Base-by-base conservation (phyloP, 2,113 vertebrate genomes). In the Silurus glanis region DNA sequence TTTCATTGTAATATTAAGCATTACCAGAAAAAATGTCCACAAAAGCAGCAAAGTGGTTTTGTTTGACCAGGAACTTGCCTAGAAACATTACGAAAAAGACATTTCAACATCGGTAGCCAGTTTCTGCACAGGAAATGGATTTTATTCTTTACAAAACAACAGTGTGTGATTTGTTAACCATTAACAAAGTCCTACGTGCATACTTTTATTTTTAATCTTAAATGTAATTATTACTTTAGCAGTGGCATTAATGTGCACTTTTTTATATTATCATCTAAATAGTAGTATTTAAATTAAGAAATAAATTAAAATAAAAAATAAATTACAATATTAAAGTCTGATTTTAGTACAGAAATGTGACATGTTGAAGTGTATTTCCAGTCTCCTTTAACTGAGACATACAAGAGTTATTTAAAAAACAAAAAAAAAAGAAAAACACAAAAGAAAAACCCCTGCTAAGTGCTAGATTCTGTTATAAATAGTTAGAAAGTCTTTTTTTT, bases 1-100 rank as follows among this genome's bases (percentile, higher is more conserved):
- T 25, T 78, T 4, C 14, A 49, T 51, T 64, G 14, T 75, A 51
- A 17, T 67, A 6, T n/a, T 53, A 3, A 55, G n/a, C 28, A 16
- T 23, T 37, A 37, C 37, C 37, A 69, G 37, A 75, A n/a, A 75
- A 21, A 5, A 23, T 66, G 7, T 23, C n/a, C 83, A 85, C 71
- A 85, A 23, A 53, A 55, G 59, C 61, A 85, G 49, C 74, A 85
- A n/a, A 62, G 37, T 61, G 69, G 69, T 85, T 79, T 56, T 76
- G 45, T 67, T 79, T 37, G 55, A 58, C 16, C 1, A 58, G 55
- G 17, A 80, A 45, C 45, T n/a, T 21, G 17, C 80, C 59, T 64
- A 25, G 0, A 45, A 69, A 67, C 25, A 69, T 10, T n/a, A 47
- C 0, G 53, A 55, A 59, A 79, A 79, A 74, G 7, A 0, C 28